Base-by-base conservation (phyloP, 1,140 invertebrate species). In the Streblospio benedicti region DNA sequence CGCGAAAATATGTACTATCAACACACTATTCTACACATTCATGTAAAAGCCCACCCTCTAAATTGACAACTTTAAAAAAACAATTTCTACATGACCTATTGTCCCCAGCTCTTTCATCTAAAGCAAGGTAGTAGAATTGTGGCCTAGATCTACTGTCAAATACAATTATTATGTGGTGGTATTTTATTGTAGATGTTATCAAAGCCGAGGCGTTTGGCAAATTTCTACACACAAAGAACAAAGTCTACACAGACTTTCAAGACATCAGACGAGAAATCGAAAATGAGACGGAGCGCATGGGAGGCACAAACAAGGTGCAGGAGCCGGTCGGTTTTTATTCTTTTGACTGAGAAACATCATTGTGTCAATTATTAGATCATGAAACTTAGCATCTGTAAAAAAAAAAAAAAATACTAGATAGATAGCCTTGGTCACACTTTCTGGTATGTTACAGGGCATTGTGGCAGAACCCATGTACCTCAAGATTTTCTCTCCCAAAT, bases 131-230 rank as follows among this genome's bases (percentile, higher is more conserved):
- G n/a, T n/a, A n/a, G n/a, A n/a, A n/a, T n/a, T n/a, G n/a, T n/a
- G n/a, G n/a, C n/a, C n/a, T n/a, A n/a, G n/a, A n/a, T n/a, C n/a
- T n/a, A n/a, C n/a, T n/a, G n/a, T n/a, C n/a, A n/a, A n/a, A n/a
- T n/a, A n/a, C n/a, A n/a, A n/a, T n/a, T n/a, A n/a, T n/a, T n/a
- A n/a, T n/a, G n/a, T n/a, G n/a, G n/a, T n/a, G n/a, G n/a, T n/a
- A 30, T 64, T 28, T 27, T 2, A 9, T 50, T 35, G 20, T 62
- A 75, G 70, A 69, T 56, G 53, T 67, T 49, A 87, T 90, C 55
- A 93, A 90, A 30, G 76, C 91, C n/a, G 87, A 91, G 59, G 93
- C 98, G 80, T 99, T 93, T 93, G 96, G 87, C 0, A 87, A 88
- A 69, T 99, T 99, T 78, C 80, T 97, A 9, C 97, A 99, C 75